phyloP scores from a whole-genome alignment of 2,113 vertebrate species.

The Hemibagrus wyckioides region DNA sequence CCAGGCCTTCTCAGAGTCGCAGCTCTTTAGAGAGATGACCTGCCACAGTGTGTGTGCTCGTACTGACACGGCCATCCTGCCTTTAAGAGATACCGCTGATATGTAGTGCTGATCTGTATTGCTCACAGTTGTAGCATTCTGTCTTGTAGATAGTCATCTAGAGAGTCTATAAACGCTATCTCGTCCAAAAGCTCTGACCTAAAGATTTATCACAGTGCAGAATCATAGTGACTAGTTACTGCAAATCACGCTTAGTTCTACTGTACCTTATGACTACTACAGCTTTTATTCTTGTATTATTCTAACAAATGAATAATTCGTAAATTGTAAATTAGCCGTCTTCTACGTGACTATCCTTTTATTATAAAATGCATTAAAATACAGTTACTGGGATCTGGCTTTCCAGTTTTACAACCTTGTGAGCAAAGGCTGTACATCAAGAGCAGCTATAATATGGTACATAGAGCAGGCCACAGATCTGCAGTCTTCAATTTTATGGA shows the following conservation, averaged over 20 bases:
- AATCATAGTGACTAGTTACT: neutral
- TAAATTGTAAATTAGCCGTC: neutral
- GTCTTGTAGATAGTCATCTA: conserved; percentile 31
- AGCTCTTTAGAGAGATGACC: conserved; percentile 59
- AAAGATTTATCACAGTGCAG: conserved; percentile 22
- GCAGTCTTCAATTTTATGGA: conserved; percentile 53
- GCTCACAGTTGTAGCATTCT: neutral
- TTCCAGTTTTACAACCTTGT: conserved; percentile 40
- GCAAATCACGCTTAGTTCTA: neutral
- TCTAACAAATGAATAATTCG: conserved; percentile 23
- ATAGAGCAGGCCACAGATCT: conserved; percentile 38
- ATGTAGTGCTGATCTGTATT: conserved; percentile 23
- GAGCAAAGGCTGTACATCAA: conserved; percentile 32
- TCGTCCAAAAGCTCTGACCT: neutral
- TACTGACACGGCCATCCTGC: conserved; percentile 2
- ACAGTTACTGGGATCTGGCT: conserved; percentile 19
- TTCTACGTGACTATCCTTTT: neutral
- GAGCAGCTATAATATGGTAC: conserved; percentile 37
- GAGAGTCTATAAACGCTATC: conserved; percentile 18
- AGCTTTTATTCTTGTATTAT: conserved; percentile 35
- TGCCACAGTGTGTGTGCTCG: conserved; percentile 38
- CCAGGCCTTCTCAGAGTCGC: conserved; percentile 52
- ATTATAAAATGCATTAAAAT: conserved; percentile 33
- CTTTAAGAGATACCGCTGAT: conserved; percentile 36
- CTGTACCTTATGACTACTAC: neutral